Conservation (phyloP, 2,113 vertebrate genomes). For the Pelecanus crispus region DNA sequence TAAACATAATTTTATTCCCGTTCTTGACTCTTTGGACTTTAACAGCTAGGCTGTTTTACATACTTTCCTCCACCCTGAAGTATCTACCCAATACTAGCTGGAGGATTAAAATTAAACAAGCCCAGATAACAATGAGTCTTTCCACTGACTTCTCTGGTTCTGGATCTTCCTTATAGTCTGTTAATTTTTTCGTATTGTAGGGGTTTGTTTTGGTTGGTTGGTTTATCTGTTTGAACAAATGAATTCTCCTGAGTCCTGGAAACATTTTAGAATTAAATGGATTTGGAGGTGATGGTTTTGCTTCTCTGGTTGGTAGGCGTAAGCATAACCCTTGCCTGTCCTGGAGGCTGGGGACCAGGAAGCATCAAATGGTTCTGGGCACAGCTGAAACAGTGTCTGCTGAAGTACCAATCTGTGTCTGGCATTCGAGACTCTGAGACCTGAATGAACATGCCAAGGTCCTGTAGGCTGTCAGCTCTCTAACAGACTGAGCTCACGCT, state of each 20-base stretch:
- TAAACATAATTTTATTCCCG: not conserved
- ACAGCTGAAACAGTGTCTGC: fast-evolving
- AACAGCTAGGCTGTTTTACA: not conserved
- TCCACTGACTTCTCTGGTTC: not conserved
- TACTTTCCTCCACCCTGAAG: not conserved
- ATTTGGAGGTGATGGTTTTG: not conserved
- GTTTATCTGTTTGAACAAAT: not conserved
- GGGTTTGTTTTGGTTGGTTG: not conserved
- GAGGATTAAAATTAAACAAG: not conserved
- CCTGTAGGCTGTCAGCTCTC: not conserved
- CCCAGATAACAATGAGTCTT: not conserved
- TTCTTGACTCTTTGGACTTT: not conserved
- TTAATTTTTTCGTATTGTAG: not conserved
- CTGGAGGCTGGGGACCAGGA: not conserved
- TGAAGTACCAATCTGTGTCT: fast-evolving
- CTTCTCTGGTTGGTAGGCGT: fast-evolving
- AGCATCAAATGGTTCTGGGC: not conserved
- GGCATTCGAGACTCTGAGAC: fast-evolving
- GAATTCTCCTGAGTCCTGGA: not conserved
- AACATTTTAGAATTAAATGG: not conserved
- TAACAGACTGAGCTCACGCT: not conserved
- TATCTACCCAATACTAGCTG: not conserved
- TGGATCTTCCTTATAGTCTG: not conserved
- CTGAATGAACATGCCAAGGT: not conserved
- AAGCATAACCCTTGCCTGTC: not conserved